A percentile compares a stretch with the other conserved stretches of the same genome.
phyloP scores from a whole-genome alignment of 2,797 vertebrate species.

The Lagocephalus sceleratus region DNA sequence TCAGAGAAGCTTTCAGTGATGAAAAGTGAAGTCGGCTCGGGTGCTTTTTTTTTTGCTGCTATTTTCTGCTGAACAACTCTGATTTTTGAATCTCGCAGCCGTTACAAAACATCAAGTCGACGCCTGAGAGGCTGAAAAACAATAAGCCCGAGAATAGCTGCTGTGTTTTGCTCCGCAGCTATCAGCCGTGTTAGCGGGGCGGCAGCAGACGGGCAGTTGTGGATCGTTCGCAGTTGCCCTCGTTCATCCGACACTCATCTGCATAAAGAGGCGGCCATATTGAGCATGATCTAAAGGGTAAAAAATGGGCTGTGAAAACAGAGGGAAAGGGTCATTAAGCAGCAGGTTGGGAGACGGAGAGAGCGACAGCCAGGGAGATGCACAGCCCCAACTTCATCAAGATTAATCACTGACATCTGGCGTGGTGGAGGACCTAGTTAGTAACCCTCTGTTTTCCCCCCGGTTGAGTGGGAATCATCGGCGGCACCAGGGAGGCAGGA shows the following conservation, averaged over 20 bases:
- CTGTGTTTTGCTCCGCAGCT: conserved; percentile 8
- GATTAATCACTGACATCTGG: conserved; percentile 77
- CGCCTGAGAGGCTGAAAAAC: not conserved
- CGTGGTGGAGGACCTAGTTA: conserved; percentile 75
- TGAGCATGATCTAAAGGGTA: conserved; percentile 62
- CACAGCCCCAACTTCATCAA: conserved; percentile 72
- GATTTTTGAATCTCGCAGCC: conserved; percentile 2
- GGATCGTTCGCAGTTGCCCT: conserved; percentile 5
- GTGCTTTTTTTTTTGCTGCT: not conserved
- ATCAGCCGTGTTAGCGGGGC: not conserved
- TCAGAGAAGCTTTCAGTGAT: not conserved
- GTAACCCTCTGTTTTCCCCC: conserved; percentile 67
- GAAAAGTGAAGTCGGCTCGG: not conserved
- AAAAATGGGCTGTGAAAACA: conserved; percentile 70
- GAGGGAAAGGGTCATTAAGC: conserved; percentile 71
- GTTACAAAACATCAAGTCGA: conserved; percentile 14
- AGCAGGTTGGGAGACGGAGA: conserved; percentile 67
- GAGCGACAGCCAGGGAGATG: conserved; percentile 60
- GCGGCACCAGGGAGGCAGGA: conserved; percentile 56
- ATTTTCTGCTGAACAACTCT: not conserved
- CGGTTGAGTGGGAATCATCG: conserved; percentile 66
- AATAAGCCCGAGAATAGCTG: not conserved
- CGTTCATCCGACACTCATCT: conserved; percentile 39
- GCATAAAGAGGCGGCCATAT: conserved; percentile 48
- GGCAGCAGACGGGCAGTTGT: conserved; percentile 19